Conservation (phyloP, 2,797 vertebrate genomes). For the Platyrinchus mystaceus region DNA sequence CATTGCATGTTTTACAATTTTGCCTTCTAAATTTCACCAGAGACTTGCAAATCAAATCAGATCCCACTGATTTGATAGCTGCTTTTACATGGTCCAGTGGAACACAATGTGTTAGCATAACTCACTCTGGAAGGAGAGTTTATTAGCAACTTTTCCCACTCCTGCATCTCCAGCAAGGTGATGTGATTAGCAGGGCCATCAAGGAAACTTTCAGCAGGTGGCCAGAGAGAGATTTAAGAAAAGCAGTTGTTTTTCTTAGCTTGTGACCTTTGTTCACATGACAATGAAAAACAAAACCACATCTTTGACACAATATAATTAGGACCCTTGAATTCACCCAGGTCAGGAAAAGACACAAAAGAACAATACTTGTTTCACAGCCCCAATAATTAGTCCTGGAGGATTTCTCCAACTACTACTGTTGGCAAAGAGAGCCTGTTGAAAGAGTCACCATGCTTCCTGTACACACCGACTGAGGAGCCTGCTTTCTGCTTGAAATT, state of each 20-base stretch:
- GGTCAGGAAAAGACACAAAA: constrained; percentile 46
- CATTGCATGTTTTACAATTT: constrained; percentile 65
- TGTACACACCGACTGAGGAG: constrained; percentile 10
- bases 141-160: constrained; percentile 55
- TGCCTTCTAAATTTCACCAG: constrained; percentile 67
- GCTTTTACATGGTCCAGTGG: constrained; percentile 52
- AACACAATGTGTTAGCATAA: constrained; percentile 27
- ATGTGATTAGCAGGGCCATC: constrained; percentile 6
- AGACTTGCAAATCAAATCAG: constrained; percentile 68
- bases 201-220: constrained; percentile 42
- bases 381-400: constrained; percentile 80
- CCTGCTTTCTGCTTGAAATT: constrained; percentile 79
- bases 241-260: constrained; percentile 13
- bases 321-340: constrained; percentile 49
- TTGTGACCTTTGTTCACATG: constrained; percentile 54
- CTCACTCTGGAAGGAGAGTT: constrained; percentile 55
- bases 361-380: constrained; percentile 76
- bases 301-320: constrained; percentile 64
- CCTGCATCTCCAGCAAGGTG: constrained; percentile 18
- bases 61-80: constrained; percentile 65
- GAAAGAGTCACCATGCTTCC: constrained; percentile 58
- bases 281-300: constrained; percentile 56
- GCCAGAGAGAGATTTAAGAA: constrained; percentile 14
- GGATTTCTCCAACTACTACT: constrained; percentile 74
- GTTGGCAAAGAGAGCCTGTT: constrained; percentile 59